Evolutionary conservation across 2,888 invertebrate genomes (phyloP), one percentile per base, ranked within the genome.

Genomic region (Volucella bombylans): DNA sequence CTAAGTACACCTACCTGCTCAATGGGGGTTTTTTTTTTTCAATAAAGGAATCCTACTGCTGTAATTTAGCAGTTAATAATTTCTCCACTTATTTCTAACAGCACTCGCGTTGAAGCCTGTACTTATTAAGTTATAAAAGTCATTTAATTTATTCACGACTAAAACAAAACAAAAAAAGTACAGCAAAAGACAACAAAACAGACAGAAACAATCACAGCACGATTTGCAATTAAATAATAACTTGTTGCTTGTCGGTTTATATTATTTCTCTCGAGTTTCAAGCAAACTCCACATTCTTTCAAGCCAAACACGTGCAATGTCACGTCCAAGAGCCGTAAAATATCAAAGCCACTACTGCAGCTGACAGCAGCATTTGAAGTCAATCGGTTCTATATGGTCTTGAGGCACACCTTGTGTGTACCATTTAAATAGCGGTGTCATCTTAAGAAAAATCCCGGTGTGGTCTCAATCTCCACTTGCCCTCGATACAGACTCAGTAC

Each of bases 331-430:
- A 80, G 47, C 64, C 55, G 38, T 73, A 62, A 78, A 65, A 23
- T 47, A 61, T 76, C 49, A 74, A 80, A 74, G 65, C 73, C 67
- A 71, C 15, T 74, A 62, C 65, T 64, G 72, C 57, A 85, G 80
- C 83, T 80, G 81, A 61, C 64, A 59, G 52, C 68, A 23, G 62
- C 47, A 72, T 71, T 72, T 59, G 68, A 50, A 64, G 45, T 41
- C 80, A 76, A 81, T 81, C 81, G 71, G 81, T 81, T 81, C 80
- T 85, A 57, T 85, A 81, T 81, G 85, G 85, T 81, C 81, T 81
- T 72, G 85, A 49, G 81, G 72, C 85, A 77, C 85, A 85, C 85
- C 85, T 85, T 67, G 85, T 72, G 74, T 76, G 68, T 61, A 47
- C 67, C 74, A 76, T 72, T 81, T 77, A 76, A 76, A 85, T 72